Base-by-base conservation (phyloP, 2,113 vertebrate genomes). In the Pelodiscus sinensis region DNA sequence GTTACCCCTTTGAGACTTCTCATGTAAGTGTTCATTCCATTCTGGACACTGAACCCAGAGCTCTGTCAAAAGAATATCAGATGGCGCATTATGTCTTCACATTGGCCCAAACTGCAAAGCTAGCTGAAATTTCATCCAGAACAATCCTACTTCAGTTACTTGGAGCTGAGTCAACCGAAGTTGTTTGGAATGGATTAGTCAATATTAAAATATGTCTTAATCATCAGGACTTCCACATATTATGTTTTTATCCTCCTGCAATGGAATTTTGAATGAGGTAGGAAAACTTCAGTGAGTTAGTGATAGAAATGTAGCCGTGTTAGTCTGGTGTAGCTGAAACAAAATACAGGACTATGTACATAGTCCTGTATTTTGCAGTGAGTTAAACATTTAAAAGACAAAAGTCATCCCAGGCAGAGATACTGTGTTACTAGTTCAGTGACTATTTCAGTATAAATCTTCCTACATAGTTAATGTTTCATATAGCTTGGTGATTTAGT, bases 391-490 rank as follows among this genome's bases (percentile, higher is more conserved):
- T 21, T 10, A 54, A 54, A 54, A 54, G 35, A 91, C 92, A 31
- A n/a, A 94, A 81, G 0, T 1, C 15, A 77, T 88, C 24, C 38
- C 21, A 91, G 65, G 22, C 82, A 86, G 73, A 94, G 86, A 83
- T 8, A 7, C 92, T n/a, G 13, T 8, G 85, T 96, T 89, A 93
- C 78, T 95, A 89, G 18, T 16, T 84, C 82, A 84, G 8, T 78
- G 54, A 93, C 1, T 0, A 21, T 80, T 89, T 9, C 71, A 29
- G 57, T 78, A 91, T 85, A 94, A 91, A 96, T 84, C 8, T 44
- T 93, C 54, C 62, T 77, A 62, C 31, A 94, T 92, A 81, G 31
- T 94, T 90, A 95, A 78, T 93, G 56, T 93, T 96, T 97, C 60
- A 95, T 96, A 78, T 31, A 90, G 21, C 25, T 94, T 83, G 79